phyloP scores from a whole-genome alignment of 2,888 invertebrate species.

The Cheilosia pagana region DNA sequence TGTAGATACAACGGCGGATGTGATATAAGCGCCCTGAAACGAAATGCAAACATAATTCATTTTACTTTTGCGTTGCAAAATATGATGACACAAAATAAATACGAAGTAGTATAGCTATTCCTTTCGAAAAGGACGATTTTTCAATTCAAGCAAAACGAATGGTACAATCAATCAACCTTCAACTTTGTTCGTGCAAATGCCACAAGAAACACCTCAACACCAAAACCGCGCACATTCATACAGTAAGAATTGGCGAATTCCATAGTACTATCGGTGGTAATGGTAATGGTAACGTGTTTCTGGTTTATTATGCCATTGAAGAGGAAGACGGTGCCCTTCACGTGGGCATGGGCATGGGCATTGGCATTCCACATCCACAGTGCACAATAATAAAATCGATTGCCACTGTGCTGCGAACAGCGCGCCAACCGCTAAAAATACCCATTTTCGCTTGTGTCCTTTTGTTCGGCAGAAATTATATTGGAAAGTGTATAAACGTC shows the following conservation, averaged over 20 bases:
- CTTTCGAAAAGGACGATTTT: constrained; percentile 36
- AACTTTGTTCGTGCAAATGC: constrained; percentile 58
- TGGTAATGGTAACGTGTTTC: neutral
- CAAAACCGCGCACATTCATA: constrained; percentile 4
- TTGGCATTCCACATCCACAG: constrained; percentile 24
- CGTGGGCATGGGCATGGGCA: constrained; percentile 6
- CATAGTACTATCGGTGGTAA: neutral
- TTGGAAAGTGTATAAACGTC: constrained; percentile 62
- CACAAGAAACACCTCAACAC: constrained; percentile 42
- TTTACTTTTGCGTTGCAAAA: constrained; percentile 22
- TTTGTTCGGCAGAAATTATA: constrained; percentile 51
- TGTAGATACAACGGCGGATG: constrained; percentile 7
- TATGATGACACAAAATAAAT: constrained; percentile 28
- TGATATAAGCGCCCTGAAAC: constrained; percentile 52
- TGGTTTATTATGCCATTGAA: constrained; percentile 34
- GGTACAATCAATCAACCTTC: constrained; percentile 67
- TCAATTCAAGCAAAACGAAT: constrained; percentile 60
- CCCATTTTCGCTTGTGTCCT: constrained; percentile 36
- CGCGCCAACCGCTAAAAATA: constrained; percentile 44
- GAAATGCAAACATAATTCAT: constrained; percentile 54
- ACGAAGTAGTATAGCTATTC: neutral
- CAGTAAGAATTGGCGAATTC: constrained; percentile 28
- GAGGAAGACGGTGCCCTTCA: constrained; percentile 24
- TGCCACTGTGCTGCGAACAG: constrained; percentile 2
- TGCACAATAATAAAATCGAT: constrained; percentile 56